Percentiles rank a stretch among this genome's conserved stretches.
These are phyloP conservation scores for Ctenicera cuprea DNA, from an alignment of 2,888 invertebrate genomes.

Conservation along the genomic window DNA sequence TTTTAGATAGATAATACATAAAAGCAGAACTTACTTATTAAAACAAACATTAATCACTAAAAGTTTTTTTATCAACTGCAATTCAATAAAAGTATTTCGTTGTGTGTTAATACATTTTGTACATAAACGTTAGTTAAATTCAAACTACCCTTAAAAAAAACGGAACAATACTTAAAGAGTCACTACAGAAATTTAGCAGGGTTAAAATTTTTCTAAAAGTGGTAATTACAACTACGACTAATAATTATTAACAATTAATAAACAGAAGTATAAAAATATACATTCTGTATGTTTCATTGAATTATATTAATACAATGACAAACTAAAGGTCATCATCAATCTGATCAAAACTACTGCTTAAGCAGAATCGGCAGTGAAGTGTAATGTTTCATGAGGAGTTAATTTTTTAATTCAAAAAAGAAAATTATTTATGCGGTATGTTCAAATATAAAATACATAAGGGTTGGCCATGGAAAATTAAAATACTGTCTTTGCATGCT, in stretches of 20 bases:
- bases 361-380: not conserved
- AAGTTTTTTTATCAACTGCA: not conserved
- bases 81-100: constrained; percentile 26
- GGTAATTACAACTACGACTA: no score
- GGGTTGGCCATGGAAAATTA: no score
- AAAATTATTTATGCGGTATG: no score
- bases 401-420: no score
- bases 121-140: not conserved
- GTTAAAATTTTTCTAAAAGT: not conserved
- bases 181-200: not conserved
- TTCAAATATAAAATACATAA: no score
- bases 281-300: no score
- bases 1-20: constrained; percentile 12
- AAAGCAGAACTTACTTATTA: not conserved
- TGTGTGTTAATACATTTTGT: constrained; percentile 6
- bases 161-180: not conserved
- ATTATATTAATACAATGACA: not conserved
- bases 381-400: not conserved
- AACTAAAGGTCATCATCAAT: not conserved
- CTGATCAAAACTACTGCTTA: constrained; percentile 5
- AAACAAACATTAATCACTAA: constrained; percentile 10
- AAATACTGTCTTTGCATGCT: no score
- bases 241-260: no score
- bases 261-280: no score
- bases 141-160: not conserved